Evolutionary conservation across 2,113 vertebrate genomes (phyloP).

Genomic region (Chamaetylas fuelleborni): DNA sequence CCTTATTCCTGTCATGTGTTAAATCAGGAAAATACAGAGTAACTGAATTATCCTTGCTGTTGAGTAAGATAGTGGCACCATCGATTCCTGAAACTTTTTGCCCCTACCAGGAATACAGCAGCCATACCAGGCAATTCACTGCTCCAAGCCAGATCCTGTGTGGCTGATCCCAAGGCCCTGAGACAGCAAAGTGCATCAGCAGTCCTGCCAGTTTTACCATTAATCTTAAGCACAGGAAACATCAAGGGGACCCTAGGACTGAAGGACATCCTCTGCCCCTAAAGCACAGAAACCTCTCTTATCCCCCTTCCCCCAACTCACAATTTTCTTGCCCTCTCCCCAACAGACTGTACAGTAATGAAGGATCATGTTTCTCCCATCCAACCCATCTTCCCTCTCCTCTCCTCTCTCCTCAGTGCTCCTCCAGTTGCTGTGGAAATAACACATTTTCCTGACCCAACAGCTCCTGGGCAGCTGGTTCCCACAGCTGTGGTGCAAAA

Average conservation of each 20-base stretch:
- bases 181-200: background rate
- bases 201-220: background rate
- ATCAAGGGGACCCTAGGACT: background rate
- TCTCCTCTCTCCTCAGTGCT: background rate
- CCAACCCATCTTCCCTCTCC: background rate
- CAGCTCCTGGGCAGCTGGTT: slow-evolving; percentile 16
- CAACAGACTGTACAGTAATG: background rate
- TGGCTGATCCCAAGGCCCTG: background rate
- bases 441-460: background rate
- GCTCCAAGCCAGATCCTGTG: background rate
- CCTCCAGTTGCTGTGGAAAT: background rate
- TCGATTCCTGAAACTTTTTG: background rate
- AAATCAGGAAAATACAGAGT: background rate
- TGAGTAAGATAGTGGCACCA: background rate
- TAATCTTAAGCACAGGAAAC: background rate
- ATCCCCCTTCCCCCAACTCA: background rate
- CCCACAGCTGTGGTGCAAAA: slow-evolving; percentile 1
- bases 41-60: background rate
- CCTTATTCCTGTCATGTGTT: background rate
- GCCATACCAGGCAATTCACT: background rate
- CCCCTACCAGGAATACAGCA: background rate
- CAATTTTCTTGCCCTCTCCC: background rate
- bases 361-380: background rate
- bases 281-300: background rate
- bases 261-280: background rate